phyloP scores from a whole-genome alignment of 2,797 vertebrate genomes.

The Cuniculus paca region DNA sequence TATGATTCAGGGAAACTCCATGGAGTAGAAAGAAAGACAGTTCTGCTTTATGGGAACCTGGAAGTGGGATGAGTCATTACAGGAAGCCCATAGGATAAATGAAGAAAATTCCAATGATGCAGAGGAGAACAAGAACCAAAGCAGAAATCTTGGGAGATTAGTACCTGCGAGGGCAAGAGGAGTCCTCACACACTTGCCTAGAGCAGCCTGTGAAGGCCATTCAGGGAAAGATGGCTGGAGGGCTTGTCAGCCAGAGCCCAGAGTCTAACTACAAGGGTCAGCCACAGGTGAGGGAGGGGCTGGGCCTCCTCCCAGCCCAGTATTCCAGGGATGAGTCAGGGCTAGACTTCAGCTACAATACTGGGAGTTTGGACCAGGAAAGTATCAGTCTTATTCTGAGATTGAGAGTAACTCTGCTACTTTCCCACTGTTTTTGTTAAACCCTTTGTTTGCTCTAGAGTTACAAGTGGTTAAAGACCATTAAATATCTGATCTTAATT shows the following conservation, averaged over 20 bases:
- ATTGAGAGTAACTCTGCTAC: constrained; percentile 28
- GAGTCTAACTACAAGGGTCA: constrained; percentile 21
- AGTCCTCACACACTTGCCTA: not conserved
- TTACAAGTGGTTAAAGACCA: constrained; percentile 38
- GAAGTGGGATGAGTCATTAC: not conserved
- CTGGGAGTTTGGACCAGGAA: constrained; percentile 20
- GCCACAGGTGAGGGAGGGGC: not conserved
- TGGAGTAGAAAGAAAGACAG: constrained; percentile 22
- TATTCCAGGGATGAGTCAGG: constrained; percentile 36
- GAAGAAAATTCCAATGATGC: not conserved
- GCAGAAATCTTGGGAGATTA: not conserved
- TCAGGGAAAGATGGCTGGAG: not conserved
- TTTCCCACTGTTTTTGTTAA: constrained; percentile 48
- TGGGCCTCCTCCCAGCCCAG: not conserved
- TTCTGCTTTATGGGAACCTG: not conserved
- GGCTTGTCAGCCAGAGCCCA: not conserved
- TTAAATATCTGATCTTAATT: constrained; percentile 17
- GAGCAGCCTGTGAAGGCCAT: constrained; percentile 42
- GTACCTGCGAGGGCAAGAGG: not conserved
- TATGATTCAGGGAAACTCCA: constrained; percentile 33
- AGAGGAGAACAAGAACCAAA: constrained; percentile 1
- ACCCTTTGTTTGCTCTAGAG: constrained; percentile 33
- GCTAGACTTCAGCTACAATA: not conserved
- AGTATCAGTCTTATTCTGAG: constrained; percentile 40
- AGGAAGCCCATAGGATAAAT: constrained; percentile 1